Evolutionary conservation across 2,888 invertebrate species (phyloP), one percentile per base, ranked within the genome.

Genomic region (Eulithis prunata): DNA sequence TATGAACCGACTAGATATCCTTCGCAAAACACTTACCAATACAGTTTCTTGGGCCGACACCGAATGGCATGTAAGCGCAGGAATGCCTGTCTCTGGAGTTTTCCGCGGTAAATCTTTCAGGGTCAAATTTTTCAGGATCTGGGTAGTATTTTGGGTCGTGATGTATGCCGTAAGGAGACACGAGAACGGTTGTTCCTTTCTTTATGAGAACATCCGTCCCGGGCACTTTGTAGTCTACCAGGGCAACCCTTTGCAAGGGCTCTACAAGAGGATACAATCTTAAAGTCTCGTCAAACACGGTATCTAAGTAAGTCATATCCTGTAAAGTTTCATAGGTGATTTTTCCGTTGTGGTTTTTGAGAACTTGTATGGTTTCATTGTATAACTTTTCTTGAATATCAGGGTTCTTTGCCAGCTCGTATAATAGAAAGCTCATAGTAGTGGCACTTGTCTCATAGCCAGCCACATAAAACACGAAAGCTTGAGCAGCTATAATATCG

Each of bases 371-470:
- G 8, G 10, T 83, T 77, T 85, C 84, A 3, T 51, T 36, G n/a
- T 74, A 71, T 0, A 89, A 56, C 73, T 82, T 87, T 1, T 83
- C 79, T 73, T 93, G 93, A 0, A 91, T 70, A 1, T 88, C 78
- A 14, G 80, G 84, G 72, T 92, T 82, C 3, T 75, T 56, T 0
- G 91, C 89, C 10, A 93, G 68, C 65, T 87, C 78, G 64, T 88
- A 86, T 3, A 88, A 68, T 41, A 85, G 70, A 57, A 84, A 89
- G 1, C 83, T 67, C 71, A 91, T 79, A 0, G 88, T 85, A 0
- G 88, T 85, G 0, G 92, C 87, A 46, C 86, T 88, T 0, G 92
- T 91, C 67, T 93, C 93, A 66, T 87, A 93, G 0, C 93, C 93
- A 7, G 85, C 93, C 1, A 78, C 76, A 61, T 88, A 91, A 70